A percentile compares a stretch with the other conserved stretches of the same genome.
Conservation (phyloP, 2,113 vertebrate genomes). For the Anarrhichthys ocellatus region DNA sequence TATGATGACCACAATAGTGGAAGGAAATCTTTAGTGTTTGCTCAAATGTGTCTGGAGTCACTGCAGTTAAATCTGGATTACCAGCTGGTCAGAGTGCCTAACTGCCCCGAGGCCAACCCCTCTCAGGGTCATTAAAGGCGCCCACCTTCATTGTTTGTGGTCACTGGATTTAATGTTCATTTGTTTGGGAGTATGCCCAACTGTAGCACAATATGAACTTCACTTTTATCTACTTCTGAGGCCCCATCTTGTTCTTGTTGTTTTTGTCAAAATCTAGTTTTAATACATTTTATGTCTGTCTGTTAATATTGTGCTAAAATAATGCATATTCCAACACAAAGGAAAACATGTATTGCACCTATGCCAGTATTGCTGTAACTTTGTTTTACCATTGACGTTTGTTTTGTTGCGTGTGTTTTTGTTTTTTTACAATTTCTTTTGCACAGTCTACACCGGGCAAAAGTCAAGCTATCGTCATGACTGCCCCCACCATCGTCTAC, state of each 20-base stretch:
- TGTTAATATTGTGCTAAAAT: background rate
- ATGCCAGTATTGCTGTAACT: background rate
- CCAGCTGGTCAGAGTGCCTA: background rate
- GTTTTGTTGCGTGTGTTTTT: background rate
- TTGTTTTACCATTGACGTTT: background rate
- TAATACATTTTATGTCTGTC: background rate
- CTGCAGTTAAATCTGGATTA: background rate
- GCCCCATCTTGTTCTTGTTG: background rate
- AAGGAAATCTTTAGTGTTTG: background rate
- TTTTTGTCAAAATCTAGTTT: background rate
- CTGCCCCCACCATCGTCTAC: conserved; percentile 88
- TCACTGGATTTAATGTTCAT: background rate
- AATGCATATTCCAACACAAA: background rate
- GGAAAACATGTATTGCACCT: background rate
- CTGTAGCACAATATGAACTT: background rate
- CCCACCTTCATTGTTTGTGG: background rate
- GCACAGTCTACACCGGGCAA: conserved; percentile 79
- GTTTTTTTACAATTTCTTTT: conserved; percentile 34
- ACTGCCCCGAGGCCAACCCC: background rate
- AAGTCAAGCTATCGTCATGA: conserved; percentile 80
- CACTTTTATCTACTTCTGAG: background rate
- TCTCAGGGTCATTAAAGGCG: background rate
- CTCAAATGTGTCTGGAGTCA: background rate
- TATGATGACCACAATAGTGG: background rate
- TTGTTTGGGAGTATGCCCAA: background rate